Conservation (phyloP, 2,797 vertebrate genomes). For the Falco naumanni region DNA sequence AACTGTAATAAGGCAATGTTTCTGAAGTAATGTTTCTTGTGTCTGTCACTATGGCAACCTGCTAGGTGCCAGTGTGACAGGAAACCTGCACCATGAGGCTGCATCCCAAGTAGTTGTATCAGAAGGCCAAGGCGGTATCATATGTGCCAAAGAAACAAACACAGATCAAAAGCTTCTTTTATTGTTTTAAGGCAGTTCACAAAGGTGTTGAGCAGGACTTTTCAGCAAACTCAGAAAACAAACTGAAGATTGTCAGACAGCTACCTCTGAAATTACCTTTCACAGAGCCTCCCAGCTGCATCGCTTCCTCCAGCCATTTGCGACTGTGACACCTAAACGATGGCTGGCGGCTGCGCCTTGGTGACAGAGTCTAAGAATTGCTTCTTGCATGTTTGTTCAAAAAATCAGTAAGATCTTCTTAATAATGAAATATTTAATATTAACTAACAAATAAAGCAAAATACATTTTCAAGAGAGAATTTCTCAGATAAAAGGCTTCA, state of each 20-base stretch:
- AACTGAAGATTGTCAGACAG: not conserved
- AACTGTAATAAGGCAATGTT: constrained; percentile 60
- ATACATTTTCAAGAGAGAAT: not conserved
- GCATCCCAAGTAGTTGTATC: constrained; percentile 11
- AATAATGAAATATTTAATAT: not conserved
- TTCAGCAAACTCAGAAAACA: not conserved
- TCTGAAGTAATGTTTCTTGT: constrained; percentile 50
- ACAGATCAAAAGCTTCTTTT: not conserved
- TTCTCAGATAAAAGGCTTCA: not conserved
- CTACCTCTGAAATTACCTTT: not conserved
- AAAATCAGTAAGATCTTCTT: not conserved
- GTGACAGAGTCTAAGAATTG: not conserved
- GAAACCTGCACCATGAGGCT: constrained; percentile 14
- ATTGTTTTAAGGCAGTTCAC: not conserved
- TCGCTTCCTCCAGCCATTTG: not conserved
- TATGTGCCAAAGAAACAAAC: not conserved
- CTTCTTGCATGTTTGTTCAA: not conserved
- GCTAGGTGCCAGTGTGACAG: constrained; percentile 2
- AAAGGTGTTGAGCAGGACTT: not conserved
- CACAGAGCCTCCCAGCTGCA: not conserved
- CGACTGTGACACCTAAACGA: not conserved
- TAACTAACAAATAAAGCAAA: not conserved
- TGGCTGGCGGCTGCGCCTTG: not conserved
- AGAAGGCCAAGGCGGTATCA: not conserved
- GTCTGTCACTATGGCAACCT: constrained; percentile 69